Base-by-base conservation (phyloP, 1,140 invertebrate species). In the Heterodera carotae region DNA sequence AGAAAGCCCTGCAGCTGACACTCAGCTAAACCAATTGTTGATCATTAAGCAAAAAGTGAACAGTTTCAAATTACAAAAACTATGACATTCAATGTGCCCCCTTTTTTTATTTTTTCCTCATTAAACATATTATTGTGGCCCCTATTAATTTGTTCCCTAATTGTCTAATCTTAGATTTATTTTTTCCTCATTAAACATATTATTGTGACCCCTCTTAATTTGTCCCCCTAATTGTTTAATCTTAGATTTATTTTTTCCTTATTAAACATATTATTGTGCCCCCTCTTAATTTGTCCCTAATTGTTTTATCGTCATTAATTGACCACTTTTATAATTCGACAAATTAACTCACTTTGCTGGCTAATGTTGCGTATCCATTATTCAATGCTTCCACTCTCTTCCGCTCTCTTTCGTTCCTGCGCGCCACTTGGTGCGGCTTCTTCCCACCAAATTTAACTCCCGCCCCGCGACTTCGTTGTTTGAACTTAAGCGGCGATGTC, bases 321-420 rank as follows among this genome's bases (percentile, higher is more conserved):
- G 12, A 34, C 74, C 18, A 22, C 22, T 29, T 71, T 6, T 48
- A 7, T 34, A 34, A 2, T 39, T 8, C 29, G 3, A 5, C 29
- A 22, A 39, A 36, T 5, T 12, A 25, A 8, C 71, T 22, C 64
- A 74, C 71, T 43, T 34, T 59, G 53, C 62, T 78, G 34, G 78
- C 82, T 6, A 83, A 56, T 18, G 48, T 71, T 69, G 83, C 80
- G 66, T 75, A 83, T 33, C 81, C 83, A 39, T 69, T 59, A 60
- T 83, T 83, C n/a, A 83, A 68, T 3, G 33, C 33, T 25, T 83
- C 34, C 43, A 83, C 82, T 62, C 82, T 66, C 60, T 76, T 77
- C 6, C 82, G 77, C 69, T 83, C 82, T 18, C 82, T 39, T 29
- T 76, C 82, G 75, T 83, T 83, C 59, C 82, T 62, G 25, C 83